Evolutionary conservation across 2,888 invertebrate species (phyloP), one percentile per base, ranked within the genome.

Genomic region (Coenonympha arcania): DNA sequence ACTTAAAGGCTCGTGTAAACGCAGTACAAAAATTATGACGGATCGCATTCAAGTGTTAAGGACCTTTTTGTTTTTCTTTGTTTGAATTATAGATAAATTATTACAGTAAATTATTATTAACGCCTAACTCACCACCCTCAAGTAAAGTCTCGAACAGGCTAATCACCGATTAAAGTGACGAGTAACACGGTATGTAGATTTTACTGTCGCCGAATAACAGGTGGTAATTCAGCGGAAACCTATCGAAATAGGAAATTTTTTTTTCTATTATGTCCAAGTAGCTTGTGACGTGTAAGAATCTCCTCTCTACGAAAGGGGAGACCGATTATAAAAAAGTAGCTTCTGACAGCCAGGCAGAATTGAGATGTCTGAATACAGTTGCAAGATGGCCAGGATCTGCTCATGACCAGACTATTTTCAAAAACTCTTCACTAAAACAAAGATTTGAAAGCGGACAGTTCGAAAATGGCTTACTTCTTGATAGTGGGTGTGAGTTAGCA

Each of bases 1-100:
- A 46, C 42, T 30, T 47, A 30, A 47, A 51, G 18, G 3, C 24
- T 4, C 24, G 24, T 6, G 24, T 6, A 24, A 24, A 24, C 24
- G 24, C 24, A 24, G 24, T 8, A 24, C 24, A 4, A 24, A 24
- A 24, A 24, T 24, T 6, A 24, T 6, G 24, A 24, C 33, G 33
- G 33, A 33, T 20, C 18, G 8, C 4, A 33, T 31, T 15, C 19
- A 31, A 13, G 43, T 43, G 43, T 19, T 33, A 20, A 5, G 20
- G 20, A 24, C n/a, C n/a, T n/a, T n/a, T 24, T 2, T 2, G 6
- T 24, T 6, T 6, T 24, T 24, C 4, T 6, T 24, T 6, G 24
- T 20, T 20, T 20, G 20, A 20, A 20, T 20, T 20, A 20, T 20
- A 20, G 20, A 5, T n/a, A 24, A 24, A 6, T 24, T 24, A 20